A percentile compares a stretch with the other conserved stretches of the same genome.
Evolutionary conservation across 2,113 vertebrate species (phyloP).

Genomic region (Gavia stellata): DNA sequence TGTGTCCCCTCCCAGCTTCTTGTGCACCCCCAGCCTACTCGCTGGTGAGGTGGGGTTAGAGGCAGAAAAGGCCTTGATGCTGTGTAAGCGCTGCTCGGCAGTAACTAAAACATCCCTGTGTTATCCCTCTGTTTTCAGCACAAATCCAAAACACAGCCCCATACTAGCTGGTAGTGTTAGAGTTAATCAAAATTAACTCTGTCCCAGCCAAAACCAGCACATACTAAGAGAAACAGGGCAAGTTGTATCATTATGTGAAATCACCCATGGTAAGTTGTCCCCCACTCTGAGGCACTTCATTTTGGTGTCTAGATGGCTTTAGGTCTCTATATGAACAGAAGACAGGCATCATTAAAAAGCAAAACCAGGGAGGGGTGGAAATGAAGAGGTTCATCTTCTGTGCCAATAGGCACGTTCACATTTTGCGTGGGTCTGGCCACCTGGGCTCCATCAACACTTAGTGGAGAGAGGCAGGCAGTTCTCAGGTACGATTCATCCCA

Average conservation of each 20-base stretch:
- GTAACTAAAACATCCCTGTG: no score
- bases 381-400: background rate
- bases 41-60: no score
- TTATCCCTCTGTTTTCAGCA: no score
- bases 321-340: background rate
- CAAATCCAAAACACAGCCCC: no score
- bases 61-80: no score
- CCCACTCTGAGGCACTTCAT: background rate
- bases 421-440: background rate
- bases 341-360: background rate
- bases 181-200: no score
- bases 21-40: no score
- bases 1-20: no score
- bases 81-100: no score
- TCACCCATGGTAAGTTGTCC: background rate
- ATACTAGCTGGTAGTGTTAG: no score
- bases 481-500: background rate
- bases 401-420: background rate
- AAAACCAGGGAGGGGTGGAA: background rate
- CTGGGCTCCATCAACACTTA: background rate
- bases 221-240: background rate
- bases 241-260: background rate
- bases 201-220: no score
- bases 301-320: background rate
- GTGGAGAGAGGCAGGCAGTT: background rate